Evolutionary conservation across 2,113 vertebrate genomes (phyloP).

Genomic region (Plectropomus leopardus): DNA sequence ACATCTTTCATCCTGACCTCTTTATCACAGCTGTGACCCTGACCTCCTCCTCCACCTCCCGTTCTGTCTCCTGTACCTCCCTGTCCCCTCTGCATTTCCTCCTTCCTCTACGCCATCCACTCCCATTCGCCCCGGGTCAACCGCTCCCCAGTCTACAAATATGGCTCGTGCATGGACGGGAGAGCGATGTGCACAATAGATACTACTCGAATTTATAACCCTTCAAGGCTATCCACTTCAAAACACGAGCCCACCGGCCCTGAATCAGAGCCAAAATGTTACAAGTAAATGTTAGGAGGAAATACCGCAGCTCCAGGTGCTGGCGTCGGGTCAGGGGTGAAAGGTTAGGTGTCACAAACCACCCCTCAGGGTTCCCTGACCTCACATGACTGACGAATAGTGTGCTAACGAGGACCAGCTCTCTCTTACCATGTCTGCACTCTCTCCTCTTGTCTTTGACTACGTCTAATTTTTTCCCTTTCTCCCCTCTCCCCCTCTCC

Average conservation of each 20-base stretch:
- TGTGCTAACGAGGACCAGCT: constrained; percentile 81
- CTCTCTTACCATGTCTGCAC: constrained; percentile 70
- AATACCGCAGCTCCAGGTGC: constrained; percentile 83
- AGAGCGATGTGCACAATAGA: not conserved
- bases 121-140: constrained; percentile 40
- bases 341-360: constrained; percentile 71
- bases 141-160: constrained; percentile 24
- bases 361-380: constrained; percentile 77
- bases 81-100: constrained; percentile 55
- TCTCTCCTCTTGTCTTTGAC: constrained; percentile 75
- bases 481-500: not conserved
- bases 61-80: constrained; percentile 62
- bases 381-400: constrained; percentile 78
- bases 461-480: constrained; percentile 15
- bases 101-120: constrained; percentile 39
- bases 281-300: constrained; percentile 70
- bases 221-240: not conserved
- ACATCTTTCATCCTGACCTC: constrained; percentile 79
- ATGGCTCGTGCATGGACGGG: not conserved
- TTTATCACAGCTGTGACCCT: constrained; percentile 81
- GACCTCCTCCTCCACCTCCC: constrained; percentile 51
- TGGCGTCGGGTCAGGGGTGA: constrained; percentile 69
- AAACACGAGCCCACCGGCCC: not conserved
- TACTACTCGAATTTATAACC: constrained; percentile 33
- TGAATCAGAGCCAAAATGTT: constrained; percentile 65